Percentiles rank a stretch among this genome's conserved stretches.
Conservation (phyloP, 2,113 vertebrate species). For the Forbesichthys papilliferus region DNA sequence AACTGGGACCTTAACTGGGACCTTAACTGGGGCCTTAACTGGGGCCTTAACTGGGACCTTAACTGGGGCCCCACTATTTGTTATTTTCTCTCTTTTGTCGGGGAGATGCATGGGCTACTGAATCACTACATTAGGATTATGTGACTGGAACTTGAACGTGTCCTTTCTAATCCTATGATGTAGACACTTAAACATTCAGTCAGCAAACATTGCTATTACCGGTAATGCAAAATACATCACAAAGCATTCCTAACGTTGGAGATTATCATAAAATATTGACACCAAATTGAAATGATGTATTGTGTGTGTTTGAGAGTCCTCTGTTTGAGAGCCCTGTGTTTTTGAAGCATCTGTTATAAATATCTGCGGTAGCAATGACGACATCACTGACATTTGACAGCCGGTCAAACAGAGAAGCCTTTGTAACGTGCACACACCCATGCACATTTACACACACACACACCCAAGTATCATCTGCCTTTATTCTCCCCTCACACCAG, state of each 20-base stretch:
- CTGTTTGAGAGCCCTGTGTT: not conserved
- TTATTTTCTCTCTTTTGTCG: no score
- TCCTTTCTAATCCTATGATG: no score
- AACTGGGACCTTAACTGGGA: no score
- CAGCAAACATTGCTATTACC: no score
- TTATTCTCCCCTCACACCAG: constrained; percentile 21
- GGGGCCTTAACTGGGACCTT: not conserved
- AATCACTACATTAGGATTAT: no score
- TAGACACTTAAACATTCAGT: no score
- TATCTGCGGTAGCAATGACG: constrained; percentile 55
- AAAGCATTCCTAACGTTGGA: no score
- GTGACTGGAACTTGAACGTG: no score
- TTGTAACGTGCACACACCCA: constrained; percentile 40
- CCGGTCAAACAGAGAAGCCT: constrained; percentile 55
- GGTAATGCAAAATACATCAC: no score
- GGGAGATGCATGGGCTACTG: no score
- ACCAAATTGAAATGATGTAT: not conserved
- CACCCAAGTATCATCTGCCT: constrained; percentile 24
- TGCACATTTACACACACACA: constrained; percentile 13
- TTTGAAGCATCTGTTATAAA: constrained; percentile 43
- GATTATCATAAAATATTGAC: no score
- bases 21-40: not conserved
- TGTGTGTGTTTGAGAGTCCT: constrained; percentile 5
- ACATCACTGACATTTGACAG: constrained; percentile 62
- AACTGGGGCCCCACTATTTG: no score